Conservation (phyloP, 2,797 vertebrate genomes). For the Macropus fuliginosus region DNA sequence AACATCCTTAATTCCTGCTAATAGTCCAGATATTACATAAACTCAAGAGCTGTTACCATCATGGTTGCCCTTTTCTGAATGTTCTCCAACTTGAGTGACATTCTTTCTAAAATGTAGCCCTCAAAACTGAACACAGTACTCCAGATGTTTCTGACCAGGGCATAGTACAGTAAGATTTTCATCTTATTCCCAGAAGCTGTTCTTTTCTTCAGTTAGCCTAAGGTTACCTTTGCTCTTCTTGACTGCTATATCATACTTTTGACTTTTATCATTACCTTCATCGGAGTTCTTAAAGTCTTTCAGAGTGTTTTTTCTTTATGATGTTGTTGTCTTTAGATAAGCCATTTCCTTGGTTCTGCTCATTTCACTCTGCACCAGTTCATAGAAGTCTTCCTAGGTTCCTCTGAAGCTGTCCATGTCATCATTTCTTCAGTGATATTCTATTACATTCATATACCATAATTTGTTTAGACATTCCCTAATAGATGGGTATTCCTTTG, state of each 20-base stretch:
- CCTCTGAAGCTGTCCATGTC: neutral
- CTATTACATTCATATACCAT: too few relatives aligned
- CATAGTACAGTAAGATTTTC: neutral
- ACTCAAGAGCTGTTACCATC: neutral
- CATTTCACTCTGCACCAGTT: neutral
- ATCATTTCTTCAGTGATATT: too few relatives aligned
- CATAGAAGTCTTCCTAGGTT: neutral
- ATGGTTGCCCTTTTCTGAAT: neutral
- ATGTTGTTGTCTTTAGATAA: neutral
- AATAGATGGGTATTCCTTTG: too few relatives aligned
- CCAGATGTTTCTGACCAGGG: neutral
- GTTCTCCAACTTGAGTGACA: neutral
- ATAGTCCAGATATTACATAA: too few relatives aligned
- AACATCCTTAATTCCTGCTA: neutral
- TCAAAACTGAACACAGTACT: neutral
- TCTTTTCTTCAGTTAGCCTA: neutral
- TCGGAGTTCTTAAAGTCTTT: neutral
- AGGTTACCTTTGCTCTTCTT: neutral
- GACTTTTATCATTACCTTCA: neutral
- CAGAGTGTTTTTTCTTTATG: neutral
- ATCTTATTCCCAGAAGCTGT: neutral
- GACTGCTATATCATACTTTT: neutral
- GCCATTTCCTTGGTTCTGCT: neutral
- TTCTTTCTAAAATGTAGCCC: neutral
- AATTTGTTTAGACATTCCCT: too few relatives aligned